Conservation (phyloP, 2,113 vertebrate species). For the Sturnus vulgaris region DNA sequence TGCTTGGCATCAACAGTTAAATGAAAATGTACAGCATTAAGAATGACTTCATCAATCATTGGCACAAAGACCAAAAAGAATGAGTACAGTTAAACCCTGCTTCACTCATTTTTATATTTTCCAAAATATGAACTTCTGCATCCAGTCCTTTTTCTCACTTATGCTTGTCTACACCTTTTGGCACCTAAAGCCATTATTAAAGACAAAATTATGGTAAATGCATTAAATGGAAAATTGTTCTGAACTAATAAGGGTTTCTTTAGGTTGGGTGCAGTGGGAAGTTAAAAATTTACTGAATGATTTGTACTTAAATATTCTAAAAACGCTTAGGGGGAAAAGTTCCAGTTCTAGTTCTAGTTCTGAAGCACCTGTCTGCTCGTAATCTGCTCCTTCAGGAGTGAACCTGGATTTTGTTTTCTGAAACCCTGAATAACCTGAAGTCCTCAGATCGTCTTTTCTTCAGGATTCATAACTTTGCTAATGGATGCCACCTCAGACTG, state of each 20-base stretch:
- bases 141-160: neutral
- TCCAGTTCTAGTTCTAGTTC: neutral
- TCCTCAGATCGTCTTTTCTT: neutral
- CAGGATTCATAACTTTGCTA: neutral
- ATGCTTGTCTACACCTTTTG: neutral
- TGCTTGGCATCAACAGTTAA: neutral
- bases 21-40: neutral
- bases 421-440: neutral
- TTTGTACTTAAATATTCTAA: neutral
- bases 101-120: neutral
- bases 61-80: neutral
- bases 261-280: neutral
- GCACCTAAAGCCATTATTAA: neutral
- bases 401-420: neutral
- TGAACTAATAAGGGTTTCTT: neutral
- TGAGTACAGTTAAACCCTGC: neutral
- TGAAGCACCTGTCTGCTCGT: neutral
- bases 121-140: neutral
- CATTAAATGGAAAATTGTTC: neutral
- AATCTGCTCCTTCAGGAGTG: neutral
- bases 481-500: neutral
- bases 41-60: neutral
- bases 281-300: neutral
- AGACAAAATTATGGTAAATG: neutral
- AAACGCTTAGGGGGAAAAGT: accelerated